A percentile compares a stretch with the other conserved stretches of the same genome.
Evolutionary conservation across 2,113 vertebrate genomes (phyloP).

Genomic region (Psittacula cyanocephala): DNA sequence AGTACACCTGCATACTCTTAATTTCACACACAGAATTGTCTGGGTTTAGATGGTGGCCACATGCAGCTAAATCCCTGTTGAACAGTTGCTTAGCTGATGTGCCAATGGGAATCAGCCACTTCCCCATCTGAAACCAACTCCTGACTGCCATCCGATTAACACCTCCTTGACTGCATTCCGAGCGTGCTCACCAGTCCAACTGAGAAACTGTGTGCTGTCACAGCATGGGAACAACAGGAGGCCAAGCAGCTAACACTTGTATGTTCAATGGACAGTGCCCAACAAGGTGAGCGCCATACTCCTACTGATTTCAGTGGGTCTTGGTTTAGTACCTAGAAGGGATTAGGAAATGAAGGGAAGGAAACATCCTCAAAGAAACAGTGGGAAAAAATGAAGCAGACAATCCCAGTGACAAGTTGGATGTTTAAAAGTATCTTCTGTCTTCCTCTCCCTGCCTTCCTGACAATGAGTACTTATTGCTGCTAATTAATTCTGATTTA

Average conservation of each 20-base stretch:
- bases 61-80: background rate
- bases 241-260: background rate
- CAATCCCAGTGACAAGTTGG: background rate
- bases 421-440: background rate
- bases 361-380: background rate
- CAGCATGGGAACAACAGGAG: background rate
- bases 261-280: rapidly evolving
- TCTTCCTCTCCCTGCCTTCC: background rate
- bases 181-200: background rate
- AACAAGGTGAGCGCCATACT: background rate
- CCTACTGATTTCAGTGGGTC: background rate
- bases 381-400: background rate
- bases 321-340: background rate
- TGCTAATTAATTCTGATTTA: background rate
- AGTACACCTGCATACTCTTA: background rate
- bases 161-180: background rate
- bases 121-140: background rate
- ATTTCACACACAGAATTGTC: background rate
- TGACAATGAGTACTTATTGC: background rate
- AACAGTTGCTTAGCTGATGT: background rate
- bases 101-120: background rate
- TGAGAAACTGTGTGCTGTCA: background rate
- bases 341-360: background rate
- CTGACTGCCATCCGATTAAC: background rate
- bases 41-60: background rate